A percentile compares a stretch with the other conserved stretches of the same genome.
Conservation (phyloP, 2,888 invertebrate species). For the Neocrepidodera transversa region DNA sequence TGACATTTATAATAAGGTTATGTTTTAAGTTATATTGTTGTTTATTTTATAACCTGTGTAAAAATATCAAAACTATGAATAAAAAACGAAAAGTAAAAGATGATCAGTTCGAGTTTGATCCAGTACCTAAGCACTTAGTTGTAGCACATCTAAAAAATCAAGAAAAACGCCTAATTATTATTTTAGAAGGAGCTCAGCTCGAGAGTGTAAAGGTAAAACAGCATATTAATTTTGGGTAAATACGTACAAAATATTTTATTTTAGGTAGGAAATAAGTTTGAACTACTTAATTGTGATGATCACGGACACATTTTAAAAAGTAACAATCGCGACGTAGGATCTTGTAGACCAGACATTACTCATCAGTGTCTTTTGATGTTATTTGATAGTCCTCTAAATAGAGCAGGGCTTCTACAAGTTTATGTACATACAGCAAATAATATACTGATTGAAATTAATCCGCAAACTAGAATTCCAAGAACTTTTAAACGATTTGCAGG, state of each 20-base stretch:
- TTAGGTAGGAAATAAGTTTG: slow-evolving; percentile 86
- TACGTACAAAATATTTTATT: slow-evolving; percentile 19
- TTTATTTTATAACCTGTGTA: neutral
- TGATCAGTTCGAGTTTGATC: slow-evolving; percentile 80
- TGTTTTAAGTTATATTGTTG: neutral
- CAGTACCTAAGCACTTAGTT: slow-evolving; percentile 78
- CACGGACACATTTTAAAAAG: slow-evolving; percentile 85
- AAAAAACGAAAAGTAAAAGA: slow-evolving; percentile 66
- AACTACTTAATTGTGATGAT: slow-evolving; percentile 93
- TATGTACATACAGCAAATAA: slow-evolving; percentile 91
- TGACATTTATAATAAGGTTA: neutral
- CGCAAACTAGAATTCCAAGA: slow-evolving; percentile 95
- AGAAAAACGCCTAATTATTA: slow-evolving; percentile 90
- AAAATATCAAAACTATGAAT: slow-evolving; percentile 57
- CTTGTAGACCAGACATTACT: slow-evolving; percentile 94
- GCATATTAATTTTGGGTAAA: neutral
- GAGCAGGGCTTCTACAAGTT: slow-evolving; percentile 95
- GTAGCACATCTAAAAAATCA: slow-evolving; percentile 80
- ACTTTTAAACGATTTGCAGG: slow-evolving; percentile 98
- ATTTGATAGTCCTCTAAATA: slow-evolving; percentile 95
- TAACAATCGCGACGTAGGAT: slow-evolving; percentile 84
- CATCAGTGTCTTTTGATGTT: slow-evolving; percentile 98
- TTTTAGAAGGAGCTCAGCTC: slow-evolving; percentile 92
- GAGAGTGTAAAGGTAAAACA: slow-evolving; percentile 89
- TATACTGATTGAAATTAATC: slow-evolving; percentile 94